Evolutionary conservation across 92 coral and sea anemone species (phyloP), one percentile per base, ranked within the genome.

Genomic region (Porites lobata): DNA sequence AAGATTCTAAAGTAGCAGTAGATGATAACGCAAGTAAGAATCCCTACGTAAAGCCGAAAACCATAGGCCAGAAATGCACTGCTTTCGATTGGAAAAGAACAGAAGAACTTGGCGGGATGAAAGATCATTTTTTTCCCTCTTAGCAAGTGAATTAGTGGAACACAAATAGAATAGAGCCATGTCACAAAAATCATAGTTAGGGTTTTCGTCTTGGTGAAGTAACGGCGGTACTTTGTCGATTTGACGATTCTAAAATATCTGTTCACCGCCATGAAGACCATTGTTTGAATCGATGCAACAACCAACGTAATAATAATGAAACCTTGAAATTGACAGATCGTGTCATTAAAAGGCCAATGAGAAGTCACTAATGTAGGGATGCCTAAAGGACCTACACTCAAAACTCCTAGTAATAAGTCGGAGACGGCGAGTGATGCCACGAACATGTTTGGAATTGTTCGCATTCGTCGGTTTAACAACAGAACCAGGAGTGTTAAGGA

Each of bases 281-380:
- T 74, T 12, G 96, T 93, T 56, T 92, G 95, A 19, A 79, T 82
- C 21, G 95, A 92, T 12, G 95, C 91, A 64, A 76, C 75, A 0
- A 65, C 88, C 78, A 92, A 38, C 38, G 83, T 63, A 18, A 92
- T 72, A 24, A 79, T 71, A 56, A 89, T 72, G 69, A 80, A 89
- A 14, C 95, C 95, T 59, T 92, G 77, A 75, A 71, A 12, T 86
- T 75, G 64, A 89, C 89, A 38, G 95, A 92, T 93, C 93, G 89
- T 92, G 77, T 81, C 74, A 12, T 86, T 75, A 71, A 92, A 92
- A 20, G 93, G 93, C 95, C 95, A 92, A n/a, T 76, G 9, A 5
- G 91, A 85, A 47, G 78, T 63, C 22, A 62, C 76, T 1, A 89
- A 74, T 13, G 75, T 88, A 0, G 88, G 56, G 5, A 90, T 50